Conservation (phyloP, 2,888 invertebrate species). For the Seira sanloemensis region DNA sequence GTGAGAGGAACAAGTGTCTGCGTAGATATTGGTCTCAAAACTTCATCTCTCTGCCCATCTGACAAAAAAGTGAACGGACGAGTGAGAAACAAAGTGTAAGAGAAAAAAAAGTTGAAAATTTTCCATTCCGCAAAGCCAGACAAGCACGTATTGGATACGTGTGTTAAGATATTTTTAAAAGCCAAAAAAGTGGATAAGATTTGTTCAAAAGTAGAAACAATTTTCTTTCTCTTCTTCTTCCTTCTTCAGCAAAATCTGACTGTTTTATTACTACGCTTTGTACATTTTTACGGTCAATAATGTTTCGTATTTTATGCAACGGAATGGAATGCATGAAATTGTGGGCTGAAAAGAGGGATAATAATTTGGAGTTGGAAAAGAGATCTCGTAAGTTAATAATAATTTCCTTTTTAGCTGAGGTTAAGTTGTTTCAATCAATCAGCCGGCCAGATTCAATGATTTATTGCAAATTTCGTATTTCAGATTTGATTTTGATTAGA, state of each 20-base stretch:
- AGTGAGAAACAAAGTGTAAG: slow-evolving; percentile 7
- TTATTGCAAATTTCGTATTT: neutral
- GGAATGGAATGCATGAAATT: neutral
- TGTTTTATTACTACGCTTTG: neutral
- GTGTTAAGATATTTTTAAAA: neutral
- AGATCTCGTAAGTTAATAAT: slow-evolving; percentile 4
- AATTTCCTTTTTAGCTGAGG: neutral
- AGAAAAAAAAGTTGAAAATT: slow-evolving; percentile 52
- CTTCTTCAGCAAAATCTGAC: neutral
- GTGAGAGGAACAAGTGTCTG: no score
- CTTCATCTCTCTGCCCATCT: neutral
- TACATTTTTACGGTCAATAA: neutral
- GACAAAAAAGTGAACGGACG: neutral
- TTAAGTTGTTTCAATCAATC: neutral
- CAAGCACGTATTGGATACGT: slow-evolving; percentile 6
- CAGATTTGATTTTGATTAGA: neutral
- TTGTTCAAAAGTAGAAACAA: neutral
- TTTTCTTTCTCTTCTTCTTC: neutral
- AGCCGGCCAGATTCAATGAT: neutral
- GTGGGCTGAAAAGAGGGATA: neutral
- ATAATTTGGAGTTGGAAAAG: neutral
- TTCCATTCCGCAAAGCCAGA: slow-evolving; percentile 48
- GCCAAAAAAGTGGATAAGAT: neutral
- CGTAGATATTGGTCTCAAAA: no score
- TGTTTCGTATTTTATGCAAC: neutral